Conservation (phyloP, 1,140 invertebrate species). For the Formica exsecta region DNA sequence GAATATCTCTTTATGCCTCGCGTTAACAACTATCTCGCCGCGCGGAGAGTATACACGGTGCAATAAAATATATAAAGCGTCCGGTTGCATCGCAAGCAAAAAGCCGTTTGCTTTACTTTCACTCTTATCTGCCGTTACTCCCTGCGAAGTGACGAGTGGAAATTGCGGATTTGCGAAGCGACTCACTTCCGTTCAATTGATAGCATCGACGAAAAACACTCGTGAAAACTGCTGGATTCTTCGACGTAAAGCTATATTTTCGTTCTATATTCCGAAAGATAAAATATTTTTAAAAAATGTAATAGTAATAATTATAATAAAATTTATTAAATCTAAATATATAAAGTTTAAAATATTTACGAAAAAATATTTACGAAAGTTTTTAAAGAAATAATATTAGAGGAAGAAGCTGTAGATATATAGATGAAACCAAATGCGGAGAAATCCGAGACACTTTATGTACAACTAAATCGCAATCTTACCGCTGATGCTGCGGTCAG, state of each 20-base stretch:
- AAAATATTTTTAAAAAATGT: not conserved
- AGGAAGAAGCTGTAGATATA: not conserved
- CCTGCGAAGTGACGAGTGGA: conserved; percentile 42
- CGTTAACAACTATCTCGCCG: conserved; percentile 21
- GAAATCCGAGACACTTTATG: not conserved
- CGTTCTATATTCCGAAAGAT: not conserved
- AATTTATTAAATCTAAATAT: not conserved
- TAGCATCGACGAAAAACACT: conserved; percentile 9
- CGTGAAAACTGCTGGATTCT: not conserved
- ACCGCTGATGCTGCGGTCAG: not conserved
- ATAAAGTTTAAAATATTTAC: not conserved
- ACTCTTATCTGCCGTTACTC: conserved; percentile 59
- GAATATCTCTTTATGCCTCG: not conserved
- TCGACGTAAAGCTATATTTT: no score
- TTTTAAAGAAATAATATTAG: not conserved
- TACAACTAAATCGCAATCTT: not conserved
- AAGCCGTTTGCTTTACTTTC: conserved; percentile 51
- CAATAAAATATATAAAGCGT: conserved; percentile 28
- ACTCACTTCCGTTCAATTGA: conserved; percentile 26
- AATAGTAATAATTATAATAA: not conserved
- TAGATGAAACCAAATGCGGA: no score
- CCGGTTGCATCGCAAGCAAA: conserved; percentile 40
- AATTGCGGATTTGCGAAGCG: conserved; percentile 37
- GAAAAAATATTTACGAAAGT: not conserved
- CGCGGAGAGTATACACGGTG: not conserved